Evolutionary conservation across 30 jellyfish, hydroid and myxozoan genomes (phyloP).

Genomic region (Cassiopea andromeda): DNA sequence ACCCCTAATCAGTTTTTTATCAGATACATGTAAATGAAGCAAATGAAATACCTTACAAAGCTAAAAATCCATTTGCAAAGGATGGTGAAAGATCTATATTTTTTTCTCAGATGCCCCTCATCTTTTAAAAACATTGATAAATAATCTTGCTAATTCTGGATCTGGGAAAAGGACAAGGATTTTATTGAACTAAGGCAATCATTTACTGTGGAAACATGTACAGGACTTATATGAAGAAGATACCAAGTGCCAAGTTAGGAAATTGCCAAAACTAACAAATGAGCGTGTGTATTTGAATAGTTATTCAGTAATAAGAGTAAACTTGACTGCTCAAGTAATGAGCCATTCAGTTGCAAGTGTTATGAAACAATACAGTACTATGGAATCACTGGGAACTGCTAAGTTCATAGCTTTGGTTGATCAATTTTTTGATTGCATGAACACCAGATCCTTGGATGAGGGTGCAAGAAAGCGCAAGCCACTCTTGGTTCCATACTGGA

Average conservation of each 20-base stretch:
- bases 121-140: constrained; percentile 40
- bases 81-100: constrained; percentile 33
- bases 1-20: constrained; percentile 55
- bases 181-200: constrained; percentile 29
- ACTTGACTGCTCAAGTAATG: constrained; percentile 36
- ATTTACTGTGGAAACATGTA: constrained; percentile 41
- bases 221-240: constrained; percentile 49
- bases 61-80: constrained; percentile 25
- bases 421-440: constrained; percentile 53
- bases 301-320: constrained; percentile 39
- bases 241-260: constrained; percentile 28
- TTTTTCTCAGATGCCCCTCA: constrained; percentile 55
- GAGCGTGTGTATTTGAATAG: constrained; percentile 30
- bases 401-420: constrained; percentile 49
- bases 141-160: constrained; percentile 43
- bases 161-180: constrained; percentile 31
- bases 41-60: constrained; percentile 9
- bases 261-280: constrained; percentile 39
- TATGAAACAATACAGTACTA: constrained; percentile 39
- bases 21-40: constrained; percentile 31
- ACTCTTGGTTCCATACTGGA: constrained; percentile 34
- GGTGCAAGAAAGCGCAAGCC: constrained; percentile 56
- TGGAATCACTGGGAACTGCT: constrained; percentile 31
- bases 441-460: constrained; percentile 44
- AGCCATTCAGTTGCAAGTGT: constrained; percentile 51